Percentiles rank a stretch among this genome's conserved stretches.
phyloP scores from a whole-genome alignment of 2,888 invertebrate species.

The Philereme vetulata region DNA sequence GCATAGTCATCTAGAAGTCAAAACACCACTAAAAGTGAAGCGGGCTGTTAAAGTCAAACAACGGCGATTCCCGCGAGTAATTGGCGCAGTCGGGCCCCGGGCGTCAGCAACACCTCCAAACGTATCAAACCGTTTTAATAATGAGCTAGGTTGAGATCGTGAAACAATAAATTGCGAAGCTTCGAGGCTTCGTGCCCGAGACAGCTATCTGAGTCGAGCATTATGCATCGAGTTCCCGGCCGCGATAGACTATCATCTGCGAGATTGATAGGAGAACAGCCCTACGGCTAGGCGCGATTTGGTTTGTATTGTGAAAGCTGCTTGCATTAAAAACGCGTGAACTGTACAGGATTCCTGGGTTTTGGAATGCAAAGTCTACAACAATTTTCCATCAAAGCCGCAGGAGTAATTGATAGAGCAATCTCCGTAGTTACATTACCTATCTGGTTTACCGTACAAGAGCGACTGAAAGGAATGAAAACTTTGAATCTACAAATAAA shows the following conservation, averaged over 20 bases:
- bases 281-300: conserved; percentile 74
- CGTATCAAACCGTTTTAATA: conserved; percentile 84
- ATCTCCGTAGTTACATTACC: too few relatives aligned
- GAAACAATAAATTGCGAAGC: conserved; percentile 84
- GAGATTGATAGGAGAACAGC: conserved; percentile 82
- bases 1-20: conserved; percentile 51
- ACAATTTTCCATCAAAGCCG: conserved; percentile 17
- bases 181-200: conserved; percentile 82
- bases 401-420: conserved; percentile 6
- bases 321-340: conserved; percentile 57
- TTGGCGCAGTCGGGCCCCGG: conserved; percentile 74
- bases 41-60: conserved; percentile 73
- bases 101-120: conserved; percentile 81
- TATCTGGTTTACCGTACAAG: too few relatives aligned
- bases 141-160: conserved; percentile 81
- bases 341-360: conserved; percentile 32
- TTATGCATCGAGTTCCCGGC: conserved; percentile 76
- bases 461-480: too few relatives aligned
- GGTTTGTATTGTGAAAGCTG: conserved; percentile 63
- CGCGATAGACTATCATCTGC: conserved; percentile 80
- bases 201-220: conserved; percentile 81
- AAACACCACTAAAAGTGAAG: conserved; percentile 64
- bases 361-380: conserved; percentile 18
- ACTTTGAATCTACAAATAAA: too few relatives aligned
- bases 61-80: conserved; percentile 67